Evolutionary conservation across 23 tunicate genomes (phyloP), one percentile per base, ranked within the genome.

Genomic region (Botrylloides violaceus): DNA sequence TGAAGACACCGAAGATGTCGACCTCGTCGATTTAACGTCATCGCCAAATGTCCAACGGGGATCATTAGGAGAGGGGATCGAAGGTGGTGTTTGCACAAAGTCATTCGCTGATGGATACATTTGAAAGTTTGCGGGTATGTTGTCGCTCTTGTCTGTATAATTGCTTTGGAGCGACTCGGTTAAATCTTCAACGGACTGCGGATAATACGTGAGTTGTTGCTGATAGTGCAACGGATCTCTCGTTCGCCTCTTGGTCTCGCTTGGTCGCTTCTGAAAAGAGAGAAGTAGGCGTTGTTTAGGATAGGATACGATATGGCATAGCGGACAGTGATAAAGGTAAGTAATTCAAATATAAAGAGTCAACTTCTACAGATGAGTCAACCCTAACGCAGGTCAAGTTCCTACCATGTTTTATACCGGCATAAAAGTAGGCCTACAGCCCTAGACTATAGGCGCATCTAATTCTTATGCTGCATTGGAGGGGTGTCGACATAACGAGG

Each of bases 141-240:
- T 7, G 53, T 43, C 53, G 15, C 53, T 43, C 15, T 43, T 9
- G 53, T 43, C 9, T 9, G 9, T 9, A 43, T 43, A 9, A 15
- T 43, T 7, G 53, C 53, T 15, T 43, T 43, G 53, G 15, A 7
- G 53, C 12, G 53, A 43, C 53, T 9, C 9, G 12, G 53, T 43
- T 9, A 43, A 43, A 32, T 77, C 82, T 6, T 59, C 78, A 19
- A 77, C 62, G 24, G 84, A 80, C 1, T 77, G 84, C 19, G 84
- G 77, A 9, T 72, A 77, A 2, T 59, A 66, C 35, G 53, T 57
- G 26, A 87, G 71, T 26, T 75, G 60, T n/a, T 76, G 75, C 58
- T 87, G 95, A 39, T 87, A 87, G 62, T 80, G 77, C 61, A 66
- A 80, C 4, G 95, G 95, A 34, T 87, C 86, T 43, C 65, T 70